Evolutionary conservation across 2,797 vertebrate species (phyloP).

Genomic region (Fratercula arctica): DNA sequence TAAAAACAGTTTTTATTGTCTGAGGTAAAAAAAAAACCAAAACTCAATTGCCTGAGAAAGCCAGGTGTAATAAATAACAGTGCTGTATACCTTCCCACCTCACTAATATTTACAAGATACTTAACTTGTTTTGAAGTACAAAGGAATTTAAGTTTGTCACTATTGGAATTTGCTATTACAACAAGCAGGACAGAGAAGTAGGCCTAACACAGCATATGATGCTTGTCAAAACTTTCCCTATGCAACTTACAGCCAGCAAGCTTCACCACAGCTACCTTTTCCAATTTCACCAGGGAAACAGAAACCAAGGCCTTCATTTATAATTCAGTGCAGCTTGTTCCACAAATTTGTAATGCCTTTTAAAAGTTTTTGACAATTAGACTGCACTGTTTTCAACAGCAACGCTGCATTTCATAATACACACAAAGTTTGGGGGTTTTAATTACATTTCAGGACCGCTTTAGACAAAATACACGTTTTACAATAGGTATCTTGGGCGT

Average conservation of each 20-base stretch:
- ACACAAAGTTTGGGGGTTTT: not conserved
- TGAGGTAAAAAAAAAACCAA: not conserved
- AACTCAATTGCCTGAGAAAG: not conserved
- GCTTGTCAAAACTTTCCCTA: slow-evolving; percentile 18
- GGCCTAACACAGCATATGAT: not conserved
- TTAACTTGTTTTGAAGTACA: not conserved
- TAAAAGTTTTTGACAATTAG: not conserved
- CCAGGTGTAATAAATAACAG: not conserved
- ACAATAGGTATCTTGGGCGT: fast-evolving
- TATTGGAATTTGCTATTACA: slow-evolving; percentile 11
- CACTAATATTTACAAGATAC: slow-evolving; percentile 34
- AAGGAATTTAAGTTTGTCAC: not conserved
- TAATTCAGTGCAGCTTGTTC: slow-evolving; percentile 65
- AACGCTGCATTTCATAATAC: not conserved
- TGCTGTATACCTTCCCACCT: not conserved
- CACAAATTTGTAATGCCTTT: slow-evolving; percentile 49
- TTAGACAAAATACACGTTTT: fast-evolving
- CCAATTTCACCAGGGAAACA: slow-evolving; percentile 48
- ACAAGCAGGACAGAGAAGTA: not conserved
- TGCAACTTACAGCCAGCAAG: not conserved
- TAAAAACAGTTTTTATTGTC: not conserved
- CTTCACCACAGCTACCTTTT: not conserved
- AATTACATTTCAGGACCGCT: not conserved
- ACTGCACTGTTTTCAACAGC: not conserved
- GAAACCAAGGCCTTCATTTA: slow-evolving; percentile 61